phyloP scores from a whole-genome alignment of 2,113 vertebrate species.

The Notothenia coriiceps region DNA sequence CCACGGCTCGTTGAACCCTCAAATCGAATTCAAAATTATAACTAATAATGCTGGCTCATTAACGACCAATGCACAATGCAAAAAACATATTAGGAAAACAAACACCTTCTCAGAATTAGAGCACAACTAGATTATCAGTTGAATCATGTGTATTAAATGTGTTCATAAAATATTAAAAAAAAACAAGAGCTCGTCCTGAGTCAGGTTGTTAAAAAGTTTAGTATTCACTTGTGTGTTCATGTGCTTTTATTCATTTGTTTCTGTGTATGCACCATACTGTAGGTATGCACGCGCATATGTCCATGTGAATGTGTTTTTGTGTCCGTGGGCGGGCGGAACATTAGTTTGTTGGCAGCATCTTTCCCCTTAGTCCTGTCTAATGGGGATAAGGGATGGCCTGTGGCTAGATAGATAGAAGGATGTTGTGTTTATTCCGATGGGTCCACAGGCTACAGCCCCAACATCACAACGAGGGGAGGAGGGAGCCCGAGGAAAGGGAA shows the following conservation, averaged over 20 bases:
- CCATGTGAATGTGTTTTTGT: slow-evolving; percentile 31
- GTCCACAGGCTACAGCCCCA: slow-evolving; percentile 51
- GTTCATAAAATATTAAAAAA: slow-evolving; percentile 19
- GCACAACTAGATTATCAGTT: slow-evolving; percentile 22
- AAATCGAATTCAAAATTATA: slow-evolving; percentile 56
- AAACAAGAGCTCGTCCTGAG: slow-evolving; percentile 36
- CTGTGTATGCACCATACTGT: slow-evolving; percentile 1
- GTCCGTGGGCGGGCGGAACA: slow-evolving; percentile 61
- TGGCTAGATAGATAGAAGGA: slow-evolving; percentile 61
- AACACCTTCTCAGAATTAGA: slow-evolving; percentile 36
- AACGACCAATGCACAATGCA: slow-evolving; percentile 27
- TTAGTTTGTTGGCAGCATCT: slow-evolving; percentile 63
- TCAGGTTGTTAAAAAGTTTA: slow-evolving; percentile 45
- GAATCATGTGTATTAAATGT: slow-evolving; percentile 28
- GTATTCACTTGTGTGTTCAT: slow-evolving; percentile 5
- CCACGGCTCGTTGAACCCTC: slow-evolving; percentile 49
- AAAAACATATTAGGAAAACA: slow-evolving; percentile 33
- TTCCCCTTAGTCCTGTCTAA: slow-evolving; percentile 65
- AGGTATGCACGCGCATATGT: slow-evolving; percentile 8
- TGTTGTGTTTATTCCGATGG: slow-evolving; percentile 61
- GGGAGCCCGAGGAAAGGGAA: slow-evolving; percentile 7
- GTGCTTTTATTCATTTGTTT: not conserved
- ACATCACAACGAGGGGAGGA: slow-evolving; percentile 37
- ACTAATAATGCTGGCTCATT: slow-evolving; percentile 46
- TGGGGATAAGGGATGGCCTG: slow-evolving; percentile 70